Evolutionary conservation across 2,888 invertebrate species (phyloP).

Genomic region (Brachyopa scutellaris): DNA sequence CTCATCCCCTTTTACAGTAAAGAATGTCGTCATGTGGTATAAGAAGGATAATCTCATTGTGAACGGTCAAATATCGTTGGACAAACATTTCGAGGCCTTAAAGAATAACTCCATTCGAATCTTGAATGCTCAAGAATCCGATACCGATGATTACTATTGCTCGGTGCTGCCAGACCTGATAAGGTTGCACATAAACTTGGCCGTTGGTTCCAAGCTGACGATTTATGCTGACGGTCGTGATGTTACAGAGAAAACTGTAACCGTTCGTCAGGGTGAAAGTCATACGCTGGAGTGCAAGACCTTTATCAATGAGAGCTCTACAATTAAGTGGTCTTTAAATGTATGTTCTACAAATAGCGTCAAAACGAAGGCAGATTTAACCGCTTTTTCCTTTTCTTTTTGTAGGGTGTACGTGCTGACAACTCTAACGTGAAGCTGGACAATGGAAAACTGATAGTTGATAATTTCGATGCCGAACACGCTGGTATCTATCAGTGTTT

Average conservation of each 20-base stretch:
- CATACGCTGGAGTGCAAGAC: conserved; percentile 78
- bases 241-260: conserved; percentile 78
- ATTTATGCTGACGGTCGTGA: conserved; percentile 79
- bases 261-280: conserved; percentile 78
- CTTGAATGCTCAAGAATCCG: conserved; percentile 74
- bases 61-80: conserved; percentile 74
- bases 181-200: conserved; percentile 75
- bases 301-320: conserved; percentile 73
- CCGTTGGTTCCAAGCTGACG: conserved; percentile 75
- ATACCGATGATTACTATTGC: conserved; percentile 78
- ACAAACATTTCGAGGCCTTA: conserved; percentile 75
- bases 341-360: conserved; percentile 73
- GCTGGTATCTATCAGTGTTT: conserved; percentile 79
- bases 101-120: conserved; percentile 78
- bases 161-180: conserved; percentile 77
- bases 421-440: conserved; percentile 72
- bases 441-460: conserved; percentile 75
- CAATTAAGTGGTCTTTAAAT: conserved; percentile 80
- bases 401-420: conserved; percentile 77
- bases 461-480: conserved; percentile 77
- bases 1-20: conserved; percentile 70
- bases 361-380: neutral
- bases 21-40: conserved; percentile 79
- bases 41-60: conserved; percentile 75
- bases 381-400: neutral